Conservation (phyloP, 2,797 vertebrate species). For the Lindbergichthys nudifrons region DNA sequence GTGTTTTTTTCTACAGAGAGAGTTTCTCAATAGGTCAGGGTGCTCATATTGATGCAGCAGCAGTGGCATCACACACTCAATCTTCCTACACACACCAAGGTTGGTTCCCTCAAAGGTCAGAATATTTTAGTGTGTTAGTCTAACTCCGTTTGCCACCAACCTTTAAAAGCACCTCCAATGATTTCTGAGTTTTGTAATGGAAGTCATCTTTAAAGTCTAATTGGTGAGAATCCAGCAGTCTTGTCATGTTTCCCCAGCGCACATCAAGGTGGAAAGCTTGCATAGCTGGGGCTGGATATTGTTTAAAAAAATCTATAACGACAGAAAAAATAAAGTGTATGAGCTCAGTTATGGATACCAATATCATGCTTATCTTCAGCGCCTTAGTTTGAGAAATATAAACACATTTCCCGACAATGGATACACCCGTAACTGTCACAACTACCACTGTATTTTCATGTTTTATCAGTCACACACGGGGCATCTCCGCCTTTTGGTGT, state of each 20-base stretch:
- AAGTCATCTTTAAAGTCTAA: constrained; percentile 9
- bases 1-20: constrained; percentile 19
- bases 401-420: not conserved
- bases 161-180: constrained; percentile 4
- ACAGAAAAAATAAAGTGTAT: not conserved
- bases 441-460: not conserved
- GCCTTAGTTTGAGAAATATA: constrained; percentile 9
- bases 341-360: not conserved
- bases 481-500: constrained; percentile 9
- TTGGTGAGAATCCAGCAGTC: constrained; percentile 6
- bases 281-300: not conserved
- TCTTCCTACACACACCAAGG: not conserved
- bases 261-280: not conserved
- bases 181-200: not conserved
- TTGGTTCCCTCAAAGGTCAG: constrained; percentile 17
- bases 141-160: not conserved
- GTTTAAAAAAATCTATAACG: not conserved
- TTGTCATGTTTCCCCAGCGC: not conserved
- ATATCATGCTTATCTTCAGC: not conserved
- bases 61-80: not conserved
- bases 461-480: constrained; percentile 24
- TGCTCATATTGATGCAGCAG: constrained; percentile 7
- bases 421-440: not conserved
- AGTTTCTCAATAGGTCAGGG: constrained; percentile 2
- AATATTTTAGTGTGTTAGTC: constrained; percentile 3